Evolutionary conservation across 2,888 invertebrate species (phyloP), one percentile per base, ranked within the genome.

Genomic region (Diarsia rubi): DNA sequence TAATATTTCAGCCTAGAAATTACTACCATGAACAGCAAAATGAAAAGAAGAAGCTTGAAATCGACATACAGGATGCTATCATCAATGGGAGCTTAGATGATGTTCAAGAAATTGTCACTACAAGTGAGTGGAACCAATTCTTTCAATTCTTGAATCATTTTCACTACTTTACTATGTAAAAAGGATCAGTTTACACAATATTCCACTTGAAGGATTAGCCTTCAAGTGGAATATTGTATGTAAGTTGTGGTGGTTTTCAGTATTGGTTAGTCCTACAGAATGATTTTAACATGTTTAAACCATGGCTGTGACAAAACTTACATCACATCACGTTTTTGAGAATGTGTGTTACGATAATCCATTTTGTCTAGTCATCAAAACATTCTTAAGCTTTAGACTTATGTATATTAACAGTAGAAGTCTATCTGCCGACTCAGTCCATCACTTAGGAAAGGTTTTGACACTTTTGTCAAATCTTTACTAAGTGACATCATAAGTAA

Each of bases 41-140:
- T 90, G 80, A 83, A 54, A 91, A 82, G 80, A 94, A 94, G 78
- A 94, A 92, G 73, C 88, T 91, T 57, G 96, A 96, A 88, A 90
- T 90, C 62, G 89, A 89, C 62, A 83, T 97, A 59, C 95, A 95
- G 90, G 94, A 94, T 86, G 94, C 95, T 64, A 94, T 96, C 49
- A 91, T 95, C 59, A 94, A 94, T 90, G 94, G 93, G 37, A 92
- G 94, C 81, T 49, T 94, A 12, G 83, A 89, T 68, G 92, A 92
- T 72, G 91, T 96, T 24, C 88, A 92, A 81, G 89, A 90, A 63
- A 92, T 94, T 70, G 86, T 95, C 57, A 85, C 63, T 31, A 81
- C 83, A 82, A 93, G 95, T 94, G 85, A 83, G 88, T 54, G 12
- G 21, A 24, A 44, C 16, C 2, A 12, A 24, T 37, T 62, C 14